Conservation (phyloP, 1,140 invertebrate species). For the Tetraneura akinire region DNA sequence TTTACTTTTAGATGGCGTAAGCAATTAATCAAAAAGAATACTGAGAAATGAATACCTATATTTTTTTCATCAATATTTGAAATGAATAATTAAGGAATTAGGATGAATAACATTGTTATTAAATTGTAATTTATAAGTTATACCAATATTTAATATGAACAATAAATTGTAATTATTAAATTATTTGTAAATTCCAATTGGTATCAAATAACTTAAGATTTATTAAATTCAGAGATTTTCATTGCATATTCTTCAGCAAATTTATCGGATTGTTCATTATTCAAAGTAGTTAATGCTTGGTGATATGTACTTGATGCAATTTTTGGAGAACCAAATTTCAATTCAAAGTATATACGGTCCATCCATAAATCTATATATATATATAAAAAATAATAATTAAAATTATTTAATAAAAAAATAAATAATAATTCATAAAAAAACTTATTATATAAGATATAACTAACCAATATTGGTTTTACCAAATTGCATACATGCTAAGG, state of each 20-base stretch:
- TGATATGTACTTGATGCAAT: conserved; percentile 6
- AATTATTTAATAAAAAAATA: neutral
- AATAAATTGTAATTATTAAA: neutral
- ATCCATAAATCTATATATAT: conserved; percentile 31
- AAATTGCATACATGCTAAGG: conserved; percentile 31
- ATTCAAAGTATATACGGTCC: conserved; percentile 32
- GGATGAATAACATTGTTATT: neutral
- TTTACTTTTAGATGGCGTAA: conserved; percentile 19
- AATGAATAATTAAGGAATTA: too few species aligned
- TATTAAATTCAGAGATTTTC: neutral
- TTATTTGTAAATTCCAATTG: neutral
- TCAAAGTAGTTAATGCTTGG: conserved; percentile 39
- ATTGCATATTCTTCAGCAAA: conserved; percentile 16
- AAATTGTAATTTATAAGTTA: neutral
- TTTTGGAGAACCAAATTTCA: conserved; percentile 34
- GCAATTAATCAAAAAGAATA: neutral
- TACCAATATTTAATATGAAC: neutral
- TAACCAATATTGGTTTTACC: conserved; percentile 36
- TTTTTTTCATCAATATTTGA: neutral
- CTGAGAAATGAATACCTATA: neutral
- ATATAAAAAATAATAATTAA: neutral
- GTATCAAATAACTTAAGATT: neutral
- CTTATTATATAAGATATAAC: neutral
- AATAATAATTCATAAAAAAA: neutral
- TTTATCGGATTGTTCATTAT: conserved; percentile 35